phyloP scores from a whole-genome alignment of 2,113 vertebrate species.

The Tragelaphus imberbis region DNA sequence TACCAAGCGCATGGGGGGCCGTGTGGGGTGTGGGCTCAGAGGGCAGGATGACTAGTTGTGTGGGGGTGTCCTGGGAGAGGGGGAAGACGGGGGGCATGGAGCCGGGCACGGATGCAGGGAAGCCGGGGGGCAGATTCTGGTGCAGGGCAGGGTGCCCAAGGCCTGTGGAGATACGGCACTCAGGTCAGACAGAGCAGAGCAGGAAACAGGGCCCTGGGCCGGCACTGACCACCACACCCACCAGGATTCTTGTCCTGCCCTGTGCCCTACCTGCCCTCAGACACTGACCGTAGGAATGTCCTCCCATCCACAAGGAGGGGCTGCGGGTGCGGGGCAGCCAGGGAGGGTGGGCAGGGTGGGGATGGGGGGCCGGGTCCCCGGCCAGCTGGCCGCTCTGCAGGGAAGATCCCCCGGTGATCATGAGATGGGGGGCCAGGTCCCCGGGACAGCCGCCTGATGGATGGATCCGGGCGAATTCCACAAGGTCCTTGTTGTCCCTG shows the following conservation, averaged over 20 bases:
- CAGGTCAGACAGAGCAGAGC: neutral
- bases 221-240: neutral
- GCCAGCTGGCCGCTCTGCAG: constrained; percentile 90
- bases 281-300: constrained; percentile 93
- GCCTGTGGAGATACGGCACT: constrained; percentile 76
- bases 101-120: constrained; percentile 91
- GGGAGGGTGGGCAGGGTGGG: constrained; percentile 91
- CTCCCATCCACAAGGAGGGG: constrained; percentile 97
- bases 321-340: constrained; percentile 93
- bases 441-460: constrained; percentile 90
- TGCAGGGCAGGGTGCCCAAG: constrained; percentile 93
- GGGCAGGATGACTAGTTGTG: constrained; percentile 94
- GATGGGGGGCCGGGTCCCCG: constrained; percentile 84
- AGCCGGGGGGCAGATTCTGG: constrained; percentile 94
- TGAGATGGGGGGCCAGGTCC: constrained; percentile 92
- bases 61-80: constrained; percentile 90
- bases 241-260: neutral
- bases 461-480: constrained; percentile 94
- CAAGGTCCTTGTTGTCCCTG: constrained; percentile 95
- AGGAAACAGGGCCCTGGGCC: neutral
- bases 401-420: constrained; percentile 89
- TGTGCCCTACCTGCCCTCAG: fast-evolving
- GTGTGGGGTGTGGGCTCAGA: constrained; percentile 88
- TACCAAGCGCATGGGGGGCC: constrained; percentile 90
- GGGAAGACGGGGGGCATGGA: constrained; percentile 94